Percentiles rank a stretch among this genome's conserved stretches.
Evolutionary conservation across 2,888 invertebrate species (phyloP).

Genomic region (Platypus cylindrus): DNA sequence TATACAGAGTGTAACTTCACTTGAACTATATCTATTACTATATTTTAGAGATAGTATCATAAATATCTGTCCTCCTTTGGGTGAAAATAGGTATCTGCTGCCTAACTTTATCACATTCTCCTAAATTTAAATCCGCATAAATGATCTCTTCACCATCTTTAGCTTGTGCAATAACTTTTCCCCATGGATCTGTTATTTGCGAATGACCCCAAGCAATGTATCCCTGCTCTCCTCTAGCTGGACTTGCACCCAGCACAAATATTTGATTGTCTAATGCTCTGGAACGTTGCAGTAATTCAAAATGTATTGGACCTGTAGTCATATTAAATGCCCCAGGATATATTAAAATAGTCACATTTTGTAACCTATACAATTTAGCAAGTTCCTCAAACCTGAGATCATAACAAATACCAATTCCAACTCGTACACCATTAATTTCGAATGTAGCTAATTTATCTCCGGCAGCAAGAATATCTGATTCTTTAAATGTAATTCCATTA

Average conservation of each 20-base stretch:
- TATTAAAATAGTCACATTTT: conserved; percentile 72
- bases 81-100: conserved; percentile 68
- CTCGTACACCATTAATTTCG: conserved; percentile 53
- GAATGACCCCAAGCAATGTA: conserved; percentile 89
- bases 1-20: too few relatives aligned
- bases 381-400: conserved; percentile 87
- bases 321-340: conserved; percentile 95
- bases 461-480: conserved; percentile 70
- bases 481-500: conserved; percentile 82
- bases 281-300: conserved; percentile 71
- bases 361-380: conserved; percentile 54
- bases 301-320: conserved; percentile 91
- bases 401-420: conserved; percentile 91
- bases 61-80: conserved; percentile 47
- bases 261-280: conserved; percentile 84
- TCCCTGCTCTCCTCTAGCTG: conserved; percentile 62
- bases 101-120: conserved; percentile 60
- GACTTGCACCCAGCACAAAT: conserved; percentile 74
- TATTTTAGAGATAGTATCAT: conserved; percentile 43
- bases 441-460: conserved; percentile 66
- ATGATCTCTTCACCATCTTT: conserved; percentile 59
- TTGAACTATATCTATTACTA: too few relatives aligned
- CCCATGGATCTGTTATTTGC: conserved; percentile 74
- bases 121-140: conserved; percentile 63
- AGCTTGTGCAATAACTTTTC: conserved; percentile 54